Evolutionary conservation across 2,113 vertebrate species (phyloP), one percentile per base, ranked within the genome.

Genomic region (Porphyrio hochstetteri): DNA sequence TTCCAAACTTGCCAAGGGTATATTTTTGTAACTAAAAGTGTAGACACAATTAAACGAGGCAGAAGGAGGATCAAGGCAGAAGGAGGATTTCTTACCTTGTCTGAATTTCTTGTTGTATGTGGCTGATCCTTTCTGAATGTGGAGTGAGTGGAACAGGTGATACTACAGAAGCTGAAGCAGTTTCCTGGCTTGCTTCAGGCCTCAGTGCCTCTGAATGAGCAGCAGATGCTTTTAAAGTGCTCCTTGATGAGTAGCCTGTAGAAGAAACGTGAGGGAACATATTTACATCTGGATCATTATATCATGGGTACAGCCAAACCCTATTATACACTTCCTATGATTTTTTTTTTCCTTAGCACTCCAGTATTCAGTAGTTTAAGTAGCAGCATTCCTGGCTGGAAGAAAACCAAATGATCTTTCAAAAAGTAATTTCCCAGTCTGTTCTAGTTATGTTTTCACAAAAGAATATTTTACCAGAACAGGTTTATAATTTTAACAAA

Each of bases 161-260:
- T 16, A 2, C 3, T 4, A 0, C 4, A 16, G 78, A 19, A 77
- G 31, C 7, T 13, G 75, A 31, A n/a, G 20, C 1, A 2, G 3
- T 61, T 69, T 85, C 67, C 36, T 88, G 70, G 14, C 52, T 79
- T 35, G 27, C 23, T 31, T 52, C 55, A 12, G 28, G 15, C 53
- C 59, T 86, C 53, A 38, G 16, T 2, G 8, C n/a, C 40, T 85
- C 93, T 48, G 91, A 68, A 46, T 35, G 84, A 74, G 74, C 68
- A 74, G 72, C 78, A 46, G 90, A 90, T 31, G 65, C 60, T 85
- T 96, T 96, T 29, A 81, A 86, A 50, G 84, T 83, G n/a, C 86
- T 95, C 52, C 91, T 85, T 5, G 92, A 94, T 15, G 95, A 92
- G 70, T 44, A 87, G 31, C 94, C 96, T 96, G 64, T 10, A 53